These are phyloP conservation scores for Camelus bactrianus DNA, from an alignment of 2,113 vertebrate genomes.

Conservation along the genomic window DNA sequence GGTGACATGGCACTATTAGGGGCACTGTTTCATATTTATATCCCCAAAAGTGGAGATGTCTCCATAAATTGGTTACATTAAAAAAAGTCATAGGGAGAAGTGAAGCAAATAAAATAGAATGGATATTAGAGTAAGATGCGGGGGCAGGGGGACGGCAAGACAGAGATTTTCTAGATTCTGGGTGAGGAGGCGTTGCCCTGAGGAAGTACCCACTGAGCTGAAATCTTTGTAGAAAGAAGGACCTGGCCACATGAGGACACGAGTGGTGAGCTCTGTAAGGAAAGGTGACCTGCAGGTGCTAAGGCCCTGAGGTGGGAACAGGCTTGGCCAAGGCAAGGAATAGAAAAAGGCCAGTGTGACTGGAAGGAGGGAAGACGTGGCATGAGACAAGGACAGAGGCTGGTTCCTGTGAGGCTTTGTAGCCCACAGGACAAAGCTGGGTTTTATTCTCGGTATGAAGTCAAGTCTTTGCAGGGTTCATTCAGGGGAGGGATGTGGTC, in stretches of 20 bases:
- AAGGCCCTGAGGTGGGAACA: background rate
- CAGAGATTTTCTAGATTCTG: background rate
- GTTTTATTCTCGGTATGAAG: background rate
- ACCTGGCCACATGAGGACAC: background rate
- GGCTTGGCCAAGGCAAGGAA: background rate
- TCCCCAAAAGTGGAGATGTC: background rate
- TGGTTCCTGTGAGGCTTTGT: background rate
- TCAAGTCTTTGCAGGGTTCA: background rate
- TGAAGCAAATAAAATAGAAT: background rate
- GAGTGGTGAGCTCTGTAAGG: background rate
- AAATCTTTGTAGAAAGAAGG: background rate
- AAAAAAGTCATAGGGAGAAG: background rate
- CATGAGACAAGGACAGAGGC: rapidly evolving
- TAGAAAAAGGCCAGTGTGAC: background rate
- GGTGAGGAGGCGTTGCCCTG: no score
- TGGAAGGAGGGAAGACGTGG: background rate
- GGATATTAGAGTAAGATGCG: background rate
- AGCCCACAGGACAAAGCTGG: background rate
- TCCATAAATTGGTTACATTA: background rate
- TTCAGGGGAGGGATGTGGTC: background rate
- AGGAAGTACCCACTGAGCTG: background rate
- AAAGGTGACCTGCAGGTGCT: background rate
- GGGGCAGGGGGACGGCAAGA: no score
- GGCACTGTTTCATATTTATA: background rate
- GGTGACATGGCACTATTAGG: background rate